A percentile compares a stretch with the other conserved stretches of the same genome.
These are phyloP conservation scores for Lacerta agilis DNA, from an alignment of 2,797 vertebrate genomes.

Conservation along the genomic window DNA sequence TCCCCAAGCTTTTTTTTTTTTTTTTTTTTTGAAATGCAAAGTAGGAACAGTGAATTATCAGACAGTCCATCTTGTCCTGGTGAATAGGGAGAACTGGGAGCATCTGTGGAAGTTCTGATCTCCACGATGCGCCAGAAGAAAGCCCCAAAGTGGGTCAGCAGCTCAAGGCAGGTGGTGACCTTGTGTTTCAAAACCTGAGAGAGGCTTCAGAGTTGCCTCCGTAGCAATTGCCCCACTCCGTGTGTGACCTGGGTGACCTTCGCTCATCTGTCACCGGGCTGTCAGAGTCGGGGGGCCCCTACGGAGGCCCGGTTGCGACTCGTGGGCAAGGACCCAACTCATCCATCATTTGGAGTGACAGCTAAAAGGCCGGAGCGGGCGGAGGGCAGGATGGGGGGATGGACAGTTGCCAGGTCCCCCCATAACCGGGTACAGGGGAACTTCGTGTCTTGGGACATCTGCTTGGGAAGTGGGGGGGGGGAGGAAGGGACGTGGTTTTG, in stretches of 20 bases:
- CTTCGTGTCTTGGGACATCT: background rate
- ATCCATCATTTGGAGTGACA: slow-evolving; percentile 38
- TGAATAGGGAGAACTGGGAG: background rate
- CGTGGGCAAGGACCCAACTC: background rate
- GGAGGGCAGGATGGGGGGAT: no score
- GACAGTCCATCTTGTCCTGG: rapidly evolving
- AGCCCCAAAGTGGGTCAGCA: background rate
- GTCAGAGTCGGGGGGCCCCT: background rate
- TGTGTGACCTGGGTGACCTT: slow-evolving; percentile 5
- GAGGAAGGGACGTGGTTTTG: background rate
- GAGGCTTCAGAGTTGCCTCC: no score
- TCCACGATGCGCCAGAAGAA: background rate
- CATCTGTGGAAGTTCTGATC: background rate
- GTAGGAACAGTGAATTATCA: background rate
- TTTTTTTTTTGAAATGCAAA: background rate
- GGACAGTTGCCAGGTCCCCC: background rate
- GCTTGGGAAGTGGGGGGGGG: background rate
- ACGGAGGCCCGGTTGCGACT: background rate
- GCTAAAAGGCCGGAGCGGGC: background rate
- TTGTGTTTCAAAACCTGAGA: background rate
- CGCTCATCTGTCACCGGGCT: slow-evolving; percentile 13
- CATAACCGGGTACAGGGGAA: rapidly evolving
- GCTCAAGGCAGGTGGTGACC: background rate
- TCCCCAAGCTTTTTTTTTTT: background rate
- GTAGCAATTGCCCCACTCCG: background rate